phyloP scores from a whole-genome alignment of 2,113 vertebrate genomes.

The Melanerpes aurifrons region DNA sequence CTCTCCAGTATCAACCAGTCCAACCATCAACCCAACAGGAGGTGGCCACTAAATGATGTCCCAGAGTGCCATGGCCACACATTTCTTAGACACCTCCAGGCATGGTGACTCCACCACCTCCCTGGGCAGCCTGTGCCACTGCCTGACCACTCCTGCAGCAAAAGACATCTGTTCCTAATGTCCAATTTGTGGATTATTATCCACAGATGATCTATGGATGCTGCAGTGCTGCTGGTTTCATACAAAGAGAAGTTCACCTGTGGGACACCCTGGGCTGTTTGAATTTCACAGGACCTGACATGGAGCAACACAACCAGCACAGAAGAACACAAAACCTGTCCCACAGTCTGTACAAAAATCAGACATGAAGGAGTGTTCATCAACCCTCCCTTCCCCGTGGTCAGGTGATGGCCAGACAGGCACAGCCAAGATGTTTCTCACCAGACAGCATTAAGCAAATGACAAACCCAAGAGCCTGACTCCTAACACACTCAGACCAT shows the following conservation, averaged over 20 bases:
- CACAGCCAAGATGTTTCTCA: not conserved
- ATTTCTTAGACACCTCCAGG: too few species aligned
- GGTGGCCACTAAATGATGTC: too few species aligned
- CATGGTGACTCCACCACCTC: too few species aligned
- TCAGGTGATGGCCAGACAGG: not conserved
- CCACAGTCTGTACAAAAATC: not conserved
- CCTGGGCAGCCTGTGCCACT: too few species aligned
- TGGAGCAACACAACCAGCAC: not conserved
- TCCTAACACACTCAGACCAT: rapidly evolving
- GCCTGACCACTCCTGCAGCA: too few species aligned
- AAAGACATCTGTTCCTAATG: too few species aligned
- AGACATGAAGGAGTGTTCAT: not conserved
- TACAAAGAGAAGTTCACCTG: not conserved
- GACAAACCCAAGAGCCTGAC: not conserved
- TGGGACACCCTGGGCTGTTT: not conserved
- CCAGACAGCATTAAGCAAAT: not conserved
- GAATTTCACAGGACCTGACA: not conserved
- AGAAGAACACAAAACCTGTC: not conserved
- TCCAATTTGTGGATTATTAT: too few species aligned
- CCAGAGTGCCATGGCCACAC: too few species aligned
- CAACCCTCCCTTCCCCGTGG: not conserved
- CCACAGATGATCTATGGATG: not conserved
- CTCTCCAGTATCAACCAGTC: too few species aligned
- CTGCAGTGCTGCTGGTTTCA: not conserved
- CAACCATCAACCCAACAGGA: too few species aligned